Percentiles rank a stretch among this genome's conserved stretches.
Conservation (phyloP, 2,888 invertebrate species). For the Parnassius mnemosyne region DNA sequence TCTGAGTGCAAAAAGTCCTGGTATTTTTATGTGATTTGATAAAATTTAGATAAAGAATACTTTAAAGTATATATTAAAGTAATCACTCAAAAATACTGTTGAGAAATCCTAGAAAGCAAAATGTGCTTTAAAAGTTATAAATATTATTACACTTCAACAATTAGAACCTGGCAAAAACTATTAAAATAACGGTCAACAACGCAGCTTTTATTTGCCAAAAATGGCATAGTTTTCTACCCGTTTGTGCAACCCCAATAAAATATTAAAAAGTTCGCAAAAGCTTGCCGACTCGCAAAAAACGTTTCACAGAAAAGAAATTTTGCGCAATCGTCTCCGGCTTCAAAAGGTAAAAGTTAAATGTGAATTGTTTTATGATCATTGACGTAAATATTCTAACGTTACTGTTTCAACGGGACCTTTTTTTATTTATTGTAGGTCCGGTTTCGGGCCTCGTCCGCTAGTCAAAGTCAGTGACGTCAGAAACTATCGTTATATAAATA, state of each 20-base stretch:
- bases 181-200: neutral
- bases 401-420: slow-evolving; percentile 30
- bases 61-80: too few species aligned
- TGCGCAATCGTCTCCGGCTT: slow-evolving; percentile 47
- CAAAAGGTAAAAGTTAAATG: slow-evolving; percentile 35
- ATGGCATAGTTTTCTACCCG: neutral
- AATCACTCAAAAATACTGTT: too few species aligned
- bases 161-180: too few species aligned
- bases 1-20: too few species aligned
- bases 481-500: neutral
- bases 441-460: slow-evolving; percentile 3
- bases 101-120: too few species aligned
- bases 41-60: too few species aligned
- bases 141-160: too few species aligned
- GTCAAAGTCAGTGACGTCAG: slow-evolving; percentile 18
- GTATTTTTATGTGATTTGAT: too few species aligned
- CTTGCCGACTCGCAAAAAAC: slow-evolving; percentile 31
- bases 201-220: neutral
- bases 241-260: slow-evolving; percentile 16
- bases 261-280: slow-evolving; percentile 38
- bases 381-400: slow-evolving; percentile 35
- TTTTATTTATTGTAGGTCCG: slow-evolving; percentile 15
- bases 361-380: slow-evolving; percentile 18
- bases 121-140: too few species aligned
- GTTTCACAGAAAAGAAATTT: slow-evolving; percentile 70